Base-by-base conservation (phyloP, 2,113 vertebrate genomes). In the Theropithecus gelada region DNA sequence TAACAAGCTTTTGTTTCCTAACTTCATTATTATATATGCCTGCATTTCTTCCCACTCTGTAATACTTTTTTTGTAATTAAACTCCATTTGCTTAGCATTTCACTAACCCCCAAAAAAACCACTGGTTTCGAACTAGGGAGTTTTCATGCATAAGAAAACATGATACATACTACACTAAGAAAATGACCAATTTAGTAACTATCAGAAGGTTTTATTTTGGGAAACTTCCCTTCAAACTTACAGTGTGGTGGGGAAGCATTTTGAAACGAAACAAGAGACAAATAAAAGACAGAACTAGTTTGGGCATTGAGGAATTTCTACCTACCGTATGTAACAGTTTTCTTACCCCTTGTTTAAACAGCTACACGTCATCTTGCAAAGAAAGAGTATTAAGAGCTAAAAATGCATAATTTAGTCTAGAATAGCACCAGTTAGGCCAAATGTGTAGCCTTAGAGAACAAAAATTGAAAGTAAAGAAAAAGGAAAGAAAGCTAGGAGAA, bases 21-120 rank as follows among this genome's bases (percentile, higher is more conserved):
- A 82, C 35, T n/a, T 76, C 50, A 66, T 73, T 93, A 86, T 85
- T 81, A 45, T 38, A 22, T 94, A 86, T 52, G 7, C 32, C n/a
- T 75, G 6, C 23, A 87, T 66, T 93, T 83, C 59, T 61, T 59
- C 66, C 22, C 22, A 86, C 38, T 92, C 13, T 55, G 14, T 50
- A 73, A 75, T 55, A 91, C 52, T 82, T 95, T 96, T 96, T 96
- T 61, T 86, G 22, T 76, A 85, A n/a, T 72, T 89, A 88, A 90
- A 66, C 35, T 45, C 8, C 85, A 73, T 73, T 86, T 95, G 25
- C 38, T 96, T n/a, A 96, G 87, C 83, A 95, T 59, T 59, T 78
- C 59, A 93, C n/a, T 45, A 95, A 8, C 57, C 43, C 14, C 3
- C 13, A 0, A 50, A 43, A 95, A 88, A 96, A 82, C 5, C 32